Evolutionary conservation across 1,140 invertebrate species (phyloP).

Genomic region (Helicoverpa zea): DNA sequence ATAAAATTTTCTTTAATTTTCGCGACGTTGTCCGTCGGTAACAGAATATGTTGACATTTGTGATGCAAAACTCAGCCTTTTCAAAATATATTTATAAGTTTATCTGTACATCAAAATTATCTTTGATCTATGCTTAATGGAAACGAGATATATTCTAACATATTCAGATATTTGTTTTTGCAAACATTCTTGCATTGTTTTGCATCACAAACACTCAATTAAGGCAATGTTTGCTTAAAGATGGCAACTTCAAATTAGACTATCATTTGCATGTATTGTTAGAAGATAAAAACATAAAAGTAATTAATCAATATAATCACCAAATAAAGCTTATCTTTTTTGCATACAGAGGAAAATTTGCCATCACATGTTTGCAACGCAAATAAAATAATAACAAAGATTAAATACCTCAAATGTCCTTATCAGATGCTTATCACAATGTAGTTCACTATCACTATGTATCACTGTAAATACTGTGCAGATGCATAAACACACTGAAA

Average conservation of each 20-base stretch:
- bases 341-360: background rate
- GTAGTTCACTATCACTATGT: conserved; percentile 84
- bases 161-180: background rate
- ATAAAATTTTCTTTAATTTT: background rate
- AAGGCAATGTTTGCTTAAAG: background rate
- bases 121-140: background rate
- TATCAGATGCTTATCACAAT: conserved; percentile 77
- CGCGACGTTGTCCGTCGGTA: conserved; percentile 24
- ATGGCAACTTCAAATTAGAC: background rate
- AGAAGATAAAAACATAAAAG: background rate
- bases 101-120: no score
- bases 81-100: background rate
- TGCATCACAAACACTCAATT: background rate
- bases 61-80: background rate
- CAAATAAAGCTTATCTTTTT: background rate
- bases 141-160: background rate
- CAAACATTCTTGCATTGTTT: background rate
- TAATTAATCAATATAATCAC: background rate
- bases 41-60: background rate
- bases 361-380: conserved; percentile 23
- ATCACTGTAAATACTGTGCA: conserved; percentile 79
- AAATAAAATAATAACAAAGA: conserved; percentile 52
- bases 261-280: background rate
- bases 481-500: conserved; percentile 80
- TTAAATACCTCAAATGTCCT: conserved; percentile 80